Evolutionary conservation across 2,888 invertebrate species (phyloP).

Genomic region (Pediacus dermestoides): DNA sequence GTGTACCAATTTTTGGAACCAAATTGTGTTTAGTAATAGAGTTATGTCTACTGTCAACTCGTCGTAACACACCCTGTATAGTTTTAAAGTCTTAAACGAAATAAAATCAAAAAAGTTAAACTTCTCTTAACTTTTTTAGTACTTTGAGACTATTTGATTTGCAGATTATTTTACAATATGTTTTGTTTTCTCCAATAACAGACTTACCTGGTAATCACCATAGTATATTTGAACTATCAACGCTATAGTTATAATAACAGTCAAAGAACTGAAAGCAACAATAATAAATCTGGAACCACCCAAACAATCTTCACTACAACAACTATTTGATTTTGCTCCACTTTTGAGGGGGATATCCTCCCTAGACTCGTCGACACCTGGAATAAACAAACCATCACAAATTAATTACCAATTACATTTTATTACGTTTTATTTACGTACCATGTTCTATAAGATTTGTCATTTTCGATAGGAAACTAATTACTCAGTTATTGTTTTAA

Average conservation of each 20-base stretch:
- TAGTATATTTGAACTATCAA: conserved; percentile 69
- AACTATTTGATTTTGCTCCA: conserved; percentile 36
- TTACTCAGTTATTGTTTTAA: too few species aligned
- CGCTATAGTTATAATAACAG: conserved; percentile 66
- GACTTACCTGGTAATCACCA: conserved; percentile 67
- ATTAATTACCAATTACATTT: too few species aligned
- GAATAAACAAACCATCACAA: too few species aligned
- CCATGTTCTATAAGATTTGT: conserved; percentile 14
- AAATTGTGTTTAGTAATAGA: too few species aligned
- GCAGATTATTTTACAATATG: too few species aligned
- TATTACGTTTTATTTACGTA: too few species aligned
- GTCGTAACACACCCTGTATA: too few species aligned
- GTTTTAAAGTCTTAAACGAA: not conserved
- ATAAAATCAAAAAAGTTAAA: conserved; percentile 8
- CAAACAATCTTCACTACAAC: conserved; percentile 43
- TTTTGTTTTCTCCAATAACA: too few species aligned
- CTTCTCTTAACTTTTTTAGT: conserved; percentile 9
- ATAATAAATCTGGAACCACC: conserved; percentile 65
- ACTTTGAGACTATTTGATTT: too few species aligned
- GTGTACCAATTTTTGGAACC: too few species aligned
- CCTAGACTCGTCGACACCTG: conserved; percentile 48
- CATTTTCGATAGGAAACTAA: conserved; percentile 11
- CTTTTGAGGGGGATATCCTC: conserved; percentile 58
- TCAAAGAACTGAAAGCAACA: conserved; percentile 62
- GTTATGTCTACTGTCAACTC: too few species aligned